Evolutionary conservation across 64 coral and sea anemone genomes (phyloP).

Genomic region (Pocillopora verrucosa): DNA sequence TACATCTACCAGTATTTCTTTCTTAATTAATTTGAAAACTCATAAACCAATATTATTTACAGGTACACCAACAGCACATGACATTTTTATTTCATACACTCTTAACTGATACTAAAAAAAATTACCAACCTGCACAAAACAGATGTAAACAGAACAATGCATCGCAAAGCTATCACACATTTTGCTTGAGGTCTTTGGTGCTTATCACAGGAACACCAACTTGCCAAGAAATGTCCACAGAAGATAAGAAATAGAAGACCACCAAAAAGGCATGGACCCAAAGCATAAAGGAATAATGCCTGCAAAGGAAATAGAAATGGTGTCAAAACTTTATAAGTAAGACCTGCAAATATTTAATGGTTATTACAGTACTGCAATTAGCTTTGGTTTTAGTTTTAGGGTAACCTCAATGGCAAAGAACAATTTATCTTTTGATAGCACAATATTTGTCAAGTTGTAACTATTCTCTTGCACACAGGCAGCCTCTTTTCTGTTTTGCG

Average conservation of each 20-base stretch:
- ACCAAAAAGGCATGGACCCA: constrained; percentile 20
- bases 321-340: not conserved
- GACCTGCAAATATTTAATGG: not conserved
- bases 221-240: constrained; percentile 28
- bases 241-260: constrained; percentile 19
- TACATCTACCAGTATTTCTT: too few relatives aligned
- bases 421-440: too few relatives aligned
- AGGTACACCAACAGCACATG: not conserved
- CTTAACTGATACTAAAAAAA: not conserved
- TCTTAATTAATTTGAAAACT: too few relatives aligned
- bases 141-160: constrained; percentile 8
- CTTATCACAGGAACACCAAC: constrained; percentile 37
- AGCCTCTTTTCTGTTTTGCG: too few relatives aligned
- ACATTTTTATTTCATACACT: not conserved
- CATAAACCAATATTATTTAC: too few relatives aligned
- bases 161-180: constrained; percentile 1
- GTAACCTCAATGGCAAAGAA: too few relatives aligned
- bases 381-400: too few relatives aligned
- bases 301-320: not conserved
- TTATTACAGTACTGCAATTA: too few relatives aligned
- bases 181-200: not conserved
- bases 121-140: constrained; percentile 20
- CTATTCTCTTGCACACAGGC: too few relatives aligned
- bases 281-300: constrained; percentile 2
- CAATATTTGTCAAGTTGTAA: too few relatives aligned